phyloP scores from a whole-genome alignment of 1,140 invertebrate genomes.

The Drosophila pseudoobscura region DNA sequence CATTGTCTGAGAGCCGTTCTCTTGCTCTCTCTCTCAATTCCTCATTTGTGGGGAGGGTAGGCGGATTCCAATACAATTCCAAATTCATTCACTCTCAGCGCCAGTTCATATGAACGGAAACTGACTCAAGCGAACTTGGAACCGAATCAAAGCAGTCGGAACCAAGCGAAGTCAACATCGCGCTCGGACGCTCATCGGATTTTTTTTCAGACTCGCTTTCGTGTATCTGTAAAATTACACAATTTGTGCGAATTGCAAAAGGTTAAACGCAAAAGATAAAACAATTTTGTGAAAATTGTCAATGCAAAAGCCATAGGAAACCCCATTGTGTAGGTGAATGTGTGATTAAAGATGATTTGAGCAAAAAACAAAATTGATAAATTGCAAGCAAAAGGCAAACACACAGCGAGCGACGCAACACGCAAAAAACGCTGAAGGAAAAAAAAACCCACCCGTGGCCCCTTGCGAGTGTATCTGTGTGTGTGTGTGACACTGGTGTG shows the following conservation, averaged over 20 bases:
- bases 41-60: slow-evolving; percentile 36
- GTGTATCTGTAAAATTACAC: slow-evolving; percentile 77
- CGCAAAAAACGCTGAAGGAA: slow-evolving; percentile 16
- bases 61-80: slow-evolving; percentile 66
- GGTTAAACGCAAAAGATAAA: neutral
- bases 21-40: slow-evolving; percentile 9
- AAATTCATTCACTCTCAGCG: slow-evolving; percentile 56
- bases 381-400: slow-evolving; percentile 25
- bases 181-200: slow-evolving; percentile 20
- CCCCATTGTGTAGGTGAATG: slow-evolving; percentile 18
- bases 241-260: slow-evolving; percentile 66
- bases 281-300: slow-evolving; percentile 44
- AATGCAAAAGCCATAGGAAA: slow-evolving; percentile 45
- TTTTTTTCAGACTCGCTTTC: slow-evolving; percentile 39
- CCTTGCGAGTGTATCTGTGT: slow-evolving; percentile 14
- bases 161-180: too few relatives aligned
- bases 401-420: slow-evolving; percentile 9
- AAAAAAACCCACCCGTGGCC: slow-evolving; percentile 22
- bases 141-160: too few relatives aligned
- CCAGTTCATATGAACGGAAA: slow-evolving; percentile 2
- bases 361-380: slow-evolving; percentile 17
- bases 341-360: slow-evolving; percentile 15
- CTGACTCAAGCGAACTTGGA: too few relatives aligned
- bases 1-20: neutral
- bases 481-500: slow-evolving; percentile 32